A percentile compares a stretch with the other conserved stretches of the same genome.
These are phyloP conservation scores for Heterochromis multidens DNA, from an alignment of 2,113 vertebrate genomes.

Conservation along the genomic window DNA sequence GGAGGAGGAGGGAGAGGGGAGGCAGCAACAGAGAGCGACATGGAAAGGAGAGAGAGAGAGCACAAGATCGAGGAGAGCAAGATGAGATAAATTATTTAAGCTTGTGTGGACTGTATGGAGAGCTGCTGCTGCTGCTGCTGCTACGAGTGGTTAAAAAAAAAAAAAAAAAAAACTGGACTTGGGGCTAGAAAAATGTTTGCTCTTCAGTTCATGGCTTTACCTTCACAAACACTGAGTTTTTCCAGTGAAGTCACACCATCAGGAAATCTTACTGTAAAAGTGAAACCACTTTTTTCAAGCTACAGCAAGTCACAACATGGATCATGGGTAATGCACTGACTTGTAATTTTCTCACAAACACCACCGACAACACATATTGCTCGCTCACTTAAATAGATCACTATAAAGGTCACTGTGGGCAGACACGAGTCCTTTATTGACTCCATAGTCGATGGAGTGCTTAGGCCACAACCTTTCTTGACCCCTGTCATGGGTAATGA, in stretches of 20 bases:
- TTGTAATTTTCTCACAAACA: slow-evolving; percentile 22
- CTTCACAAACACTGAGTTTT: neutral
- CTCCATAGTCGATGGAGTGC: slow-evolving; percentile 60
- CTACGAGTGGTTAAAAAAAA: slow-evolving; percentile 7
- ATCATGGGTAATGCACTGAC: slow-evolving; percentile 15
- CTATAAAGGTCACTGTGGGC: slow-evolving; percentile 55
- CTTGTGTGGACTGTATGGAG: slow-evolving; percentile 25
- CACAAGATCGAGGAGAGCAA: slow-evolving; percentile 31
- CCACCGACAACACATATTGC: slow-evolving; percentile 11
- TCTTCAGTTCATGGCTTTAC: neutral
- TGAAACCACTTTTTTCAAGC: neutral
- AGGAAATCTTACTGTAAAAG: neutral
- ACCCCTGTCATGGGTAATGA: slow-evolving; percentile 69
- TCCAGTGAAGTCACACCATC: neutral
- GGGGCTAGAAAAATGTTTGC: neutral
- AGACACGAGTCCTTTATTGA: slow-evolving; percentile 64
- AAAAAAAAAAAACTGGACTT: slow-evolving; percentile 6
- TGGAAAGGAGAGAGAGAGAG: slow-evolving; percentile 30
- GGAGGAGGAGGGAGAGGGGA: neutral
- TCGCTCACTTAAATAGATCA: slow-evolving; percentile 47
- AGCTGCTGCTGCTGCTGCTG: slow-evolving; percentile 9
- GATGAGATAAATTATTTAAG: slow-evolving; percentile 69
- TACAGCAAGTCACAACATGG: slow-evolving; percentile 15
- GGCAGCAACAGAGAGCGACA: slow-evolving; percentile 11
- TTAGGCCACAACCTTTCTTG: slow-evolving; percentile 61